phyloP scores from a whole-genome alignment of 2,797 vertebrate genomes.

The Phrynocephalus forsythii region DNA sequence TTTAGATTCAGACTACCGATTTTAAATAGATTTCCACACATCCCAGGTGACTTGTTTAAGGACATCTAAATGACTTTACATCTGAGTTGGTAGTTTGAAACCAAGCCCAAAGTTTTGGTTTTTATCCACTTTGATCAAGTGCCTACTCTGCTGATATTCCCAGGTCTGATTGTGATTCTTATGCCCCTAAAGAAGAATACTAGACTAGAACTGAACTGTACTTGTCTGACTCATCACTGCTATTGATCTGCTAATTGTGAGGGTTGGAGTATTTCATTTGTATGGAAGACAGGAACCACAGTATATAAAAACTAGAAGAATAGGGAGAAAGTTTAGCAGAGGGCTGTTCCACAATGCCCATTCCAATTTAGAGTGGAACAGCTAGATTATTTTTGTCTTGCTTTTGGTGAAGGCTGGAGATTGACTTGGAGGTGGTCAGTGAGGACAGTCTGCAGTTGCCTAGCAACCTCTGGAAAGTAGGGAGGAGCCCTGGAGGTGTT shows the following conservation, averaged over 20 bases:
- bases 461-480: constrained; percentile 19
- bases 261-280: background rate
- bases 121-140: background rate
- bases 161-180: background rate
- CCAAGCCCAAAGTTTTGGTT: background rate
- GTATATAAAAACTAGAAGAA: background rate
- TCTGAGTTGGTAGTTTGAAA: background rate
- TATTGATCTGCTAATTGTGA: background rate
- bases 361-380: background rate
- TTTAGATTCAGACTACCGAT: background rate
- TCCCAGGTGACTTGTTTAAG: background rate
- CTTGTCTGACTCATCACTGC: background rate
- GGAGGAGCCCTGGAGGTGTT: background rate
- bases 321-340: background rate
- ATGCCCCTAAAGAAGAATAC: background rate
- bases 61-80: background rate
- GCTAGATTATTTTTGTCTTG: constrained; percentile 22
- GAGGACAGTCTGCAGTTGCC: constrained; percentile 31
- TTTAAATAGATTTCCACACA: too few species aligned
- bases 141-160: background rate
- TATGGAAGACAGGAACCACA: background rate
- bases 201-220: background rate
- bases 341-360: background rate
- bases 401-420: constrained; percentile 9
- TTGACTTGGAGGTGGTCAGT: constrained; percentile 35